phyloP scores from a whole-genome alignment of 92 coral and sea anemone species.

The Epizoanthus rinbou region DNA sequence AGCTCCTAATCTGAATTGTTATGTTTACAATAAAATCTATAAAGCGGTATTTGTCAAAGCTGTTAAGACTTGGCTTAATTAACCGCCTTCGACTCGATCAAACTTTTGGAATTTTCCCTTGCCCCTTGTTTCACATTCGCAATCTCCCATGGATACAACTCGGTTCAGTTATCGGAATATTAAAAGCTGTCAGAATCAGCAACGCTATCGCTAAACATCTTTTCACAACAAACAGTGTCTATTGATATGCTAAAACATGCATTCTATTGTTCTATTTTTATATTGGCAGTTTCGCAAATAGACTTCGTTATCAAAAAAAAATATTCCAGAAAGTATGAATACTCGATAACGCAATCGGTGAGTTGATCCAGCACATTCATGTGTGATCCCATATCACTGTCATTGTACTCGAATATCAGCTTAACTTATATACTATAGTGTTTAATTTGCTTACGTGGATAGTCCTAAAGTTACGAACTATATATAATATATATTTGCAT shows the following conservation, averaged over 20 bases:
- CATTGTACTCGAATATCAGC: too few relatives aligned
- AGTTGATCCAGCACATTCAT: neutral
- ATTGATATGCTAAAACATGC: constrained; percentile 3
- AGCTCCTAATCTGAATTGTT: neutral
- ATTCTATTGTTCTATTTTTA: neutral
- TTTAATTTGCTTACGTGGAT: too few relatives aligned
- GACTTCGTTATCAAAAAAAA: neutral
- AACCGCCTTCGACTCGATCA: neutral
- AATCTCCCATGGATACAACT: neutral
- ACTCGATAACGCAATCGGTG: neutral
- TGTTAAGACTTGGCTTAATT: neutral
- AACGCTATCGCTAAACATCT: neutral
- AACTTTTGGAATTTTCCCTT: too few relatives aligned
- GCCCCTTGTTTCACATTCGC: too few relatives aligned
- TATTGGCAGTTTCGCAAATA: constrained; percentile 1
- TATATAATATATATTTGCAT: neutral
- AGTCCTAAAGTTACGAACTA: neutral
- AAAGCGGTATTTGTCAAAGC: neutral
- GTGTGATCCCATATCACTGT: too few relatives aligned
- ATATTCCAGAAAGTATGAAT: neutral
- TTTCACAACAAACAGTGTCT: neutral
- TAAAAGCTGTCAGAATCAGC: neutral
- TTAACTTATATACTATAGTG: too few relatives aligned
- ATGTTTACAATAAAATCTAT: neutral
- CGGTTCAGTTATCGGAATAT: neutral